Conservation (phyloP, 1,140 invertebrate genomes). For the Pseudomyrmex concolor region DNA sequence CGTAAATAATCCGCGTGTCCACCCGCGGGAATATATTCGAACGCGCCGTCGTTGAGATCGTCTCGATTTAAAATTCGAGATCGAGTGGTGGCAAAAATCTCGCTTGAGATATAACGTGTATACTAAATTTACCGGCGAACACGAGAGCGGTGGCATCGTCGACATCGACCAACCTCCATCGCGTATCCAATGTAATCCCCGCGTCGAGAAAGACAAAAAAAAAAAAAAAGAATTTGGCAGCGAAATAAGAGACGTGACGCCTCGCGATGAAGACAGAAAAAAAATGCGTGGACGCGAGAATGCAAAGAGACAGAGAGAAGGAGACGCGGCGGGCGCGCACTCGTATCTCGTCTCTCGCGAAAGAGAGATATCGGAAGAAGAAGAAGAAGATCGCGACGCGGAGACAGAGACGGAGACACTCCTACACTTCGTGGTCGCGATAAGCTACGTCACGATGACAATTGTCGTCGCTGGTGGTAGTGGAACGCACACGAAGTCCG, state of each 20-base stretch:
- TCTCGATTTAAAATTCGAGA: slow-evolving; percentile 65
- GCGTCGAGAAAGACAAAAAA: too few relatives aligned
- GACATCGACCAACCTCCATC: slow-evolving; percentile 61
- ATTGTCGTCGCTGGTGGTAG: slow-evolving; percentile 65
- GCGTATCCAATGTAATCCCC: slow-evolving; percentile 36
- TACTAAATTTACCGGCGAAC: slow-evolving; percentile 68
- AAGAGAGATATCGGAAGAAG: slow-evolving; percentile 52
- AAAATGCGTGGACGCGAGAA: slow-evolving; percentile 42
- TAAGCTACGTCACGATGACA: slow-evolving; percentile 67
- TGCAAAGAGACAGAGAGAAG: slow-evolving; percentile 20
- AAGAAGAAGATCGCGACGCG: slow-evolving; percentile 9
- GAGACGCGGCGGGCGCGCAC: background rate
- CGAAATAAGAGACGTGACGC: slow-evolving; percentile 57
- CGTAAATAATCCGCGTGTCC: slow-evolving; percentile 58
- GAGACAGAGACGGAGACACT: slow-evolving; percentile 63
- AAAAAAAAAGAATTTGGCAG: slow-evolving; percentile 30
- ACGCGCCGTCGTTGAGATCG: slow-evolving; percentile 24
- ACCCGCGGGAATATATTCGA: slow-evolving; percentile 20
- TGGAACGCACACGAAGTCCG: slow-evolving; percentile 70
- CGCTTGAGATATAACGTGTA: slow-evolving; percentile 35
- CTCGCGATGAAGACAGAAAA: slow-evolving; percentile 19
- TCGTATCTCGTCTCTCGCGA: slow-evolving; percentile 11
- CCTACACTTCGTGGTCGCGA: slow-evolving; percentile 71
- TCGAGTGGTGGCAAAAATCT: background rate
- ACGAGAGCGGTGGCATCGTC: slow-evolving; percentile 47